Conservation (phyloP, 2,888 invertebrate genomes). For the Sceliomorpha sp. region DNA sequence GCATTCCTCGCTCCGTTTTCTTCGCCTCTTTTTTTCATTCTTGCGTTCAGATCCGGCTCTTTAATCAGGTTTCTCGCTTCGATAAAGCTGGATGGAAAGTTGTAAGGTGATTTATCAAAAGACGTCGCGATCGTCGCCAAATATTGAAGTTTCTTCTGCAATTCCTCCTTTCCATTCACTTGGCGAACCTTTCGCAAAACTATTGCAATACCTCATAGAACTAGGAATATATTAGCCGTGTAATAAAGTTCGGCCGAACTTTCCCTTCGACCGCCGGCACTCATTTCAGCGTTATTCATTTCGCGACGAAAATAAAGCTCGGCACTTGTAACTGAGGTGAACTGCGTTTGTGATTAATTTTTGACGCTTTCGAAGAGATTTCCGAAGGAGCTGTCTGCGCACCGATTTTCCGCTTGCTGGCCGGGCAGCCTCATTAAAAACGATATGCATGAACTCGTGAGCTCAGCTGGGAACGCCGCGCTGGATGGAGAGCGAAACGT, state of each 20-base stretch:
- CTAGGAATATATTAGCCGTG: constrained; percentile 69
- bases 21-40: constrained; percentile 20
- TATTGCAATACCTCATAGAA: constrained; percentile 70
- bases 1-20: constrained; percentile 1
- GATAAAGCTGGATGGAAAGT: constrained; percentile 61
- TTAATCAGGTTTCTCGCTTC: constrained; percentile 66
- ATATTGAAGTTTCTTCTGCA: constrained; percentile 68
- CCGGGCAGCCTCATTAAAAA: constrained; percentile 25
- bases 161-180: constrained; percentile 58
- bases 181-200: constrained; percentile 64
- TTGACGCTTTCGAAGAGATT: constrained; percentile 4
- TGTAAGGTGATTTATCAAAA: constrained; percentile 70
- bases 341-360: constrained; percentile 7
- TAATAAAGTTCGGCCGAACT: constrained; percentile 66
- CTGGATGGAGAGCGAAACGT: too few species aligned
- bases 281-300: constrained; percentile 37
- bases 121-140: constrained; percentile 72
- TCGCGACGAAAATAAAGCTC: constrained; percentile 16
- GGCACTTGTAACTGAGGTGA: constrained; percentile 1
- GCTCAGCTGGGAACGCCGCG: not conserved
- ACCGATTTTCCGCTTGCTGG: not conserved
- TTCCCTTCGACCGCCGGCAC: constrained; percentile 31
- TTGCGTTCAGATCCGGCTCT: constrained; percentile 45
- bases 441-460: constrained; percentile 15
- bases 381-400: not conserved